These are phyloP conservation scores for Hydrochoerus hydrochaeris DNA, from an alignment of 2,113 vertebrate genomes.

Conservation along the genomic window DNA sequence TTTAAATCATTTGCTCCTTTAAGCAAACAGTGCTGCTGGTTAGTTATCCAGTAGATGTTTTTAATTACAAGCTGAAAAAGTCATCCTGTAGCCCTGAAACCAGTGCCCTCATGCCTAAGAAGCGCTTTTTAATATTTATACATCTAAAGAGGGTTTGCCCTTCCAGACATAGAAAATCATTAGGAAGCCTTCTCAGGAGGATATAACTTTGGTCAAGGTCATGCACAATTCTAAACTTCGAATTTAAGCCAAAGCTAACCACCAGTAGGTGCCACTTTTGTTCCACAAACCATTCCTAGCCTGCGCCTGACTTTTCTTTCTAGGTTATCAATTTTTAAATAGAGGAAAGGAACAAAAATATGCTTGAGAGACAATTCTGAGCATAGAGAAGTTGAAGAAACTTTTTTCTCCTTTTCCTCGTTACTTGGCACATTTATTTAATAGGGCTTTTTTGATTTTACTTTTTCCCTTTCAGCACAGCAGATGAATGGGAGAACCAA, in stretches of 20 bases:
- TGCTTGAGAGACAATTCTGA: slow-evolving; percentile 83
- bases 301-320: slow-evolving; percentile 73
- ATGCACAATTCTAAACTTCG: slow-evolving; percentile 79
- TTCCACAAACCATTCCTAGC: slow-evolving; percentile 71
- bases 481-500: slow-evolving; percentile 75
- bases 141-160: slow-evolving; percentile 75
- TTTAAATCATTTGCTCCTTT: slow-evolving; percentile 59
- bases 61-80: slow-evolving; percentile 76
- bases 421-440: slow-evolving; percentile 80
- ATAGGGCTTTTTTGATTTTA: slow-evolving; percentile 81
- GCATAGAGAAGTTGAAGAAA: slow-evolving; percentile 76
- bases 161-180: slow-evolving; percentile 75
- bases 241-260: slow-evolving; percentile 75
- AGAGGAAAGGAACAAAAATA: slow-evolving; percentile 77
- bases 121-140: slow-evolving; percentile 77
- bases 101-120: slow-evolving; percentile 68
- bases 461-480: slow-evolving; percentile 82
- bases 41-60: slow-evolving; percentile 72
- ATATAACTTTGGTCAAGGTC: slow-evolving; percentile 83
- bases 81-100: slow-evolving; percentile 64
- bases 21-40: slow-evolving; percentile 74
- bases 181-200: slow-evolving; percentile 78
- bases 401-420: slow-evolving; percentile 70
- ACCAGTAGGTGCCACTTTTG: slow-evolving; percentile 83
- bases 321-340: slow-evolving; percentile 87